phyloP scores from a whole-genome alignment of 2,888 invertebrate genomes.

The Drosophila testacea region DNA sequence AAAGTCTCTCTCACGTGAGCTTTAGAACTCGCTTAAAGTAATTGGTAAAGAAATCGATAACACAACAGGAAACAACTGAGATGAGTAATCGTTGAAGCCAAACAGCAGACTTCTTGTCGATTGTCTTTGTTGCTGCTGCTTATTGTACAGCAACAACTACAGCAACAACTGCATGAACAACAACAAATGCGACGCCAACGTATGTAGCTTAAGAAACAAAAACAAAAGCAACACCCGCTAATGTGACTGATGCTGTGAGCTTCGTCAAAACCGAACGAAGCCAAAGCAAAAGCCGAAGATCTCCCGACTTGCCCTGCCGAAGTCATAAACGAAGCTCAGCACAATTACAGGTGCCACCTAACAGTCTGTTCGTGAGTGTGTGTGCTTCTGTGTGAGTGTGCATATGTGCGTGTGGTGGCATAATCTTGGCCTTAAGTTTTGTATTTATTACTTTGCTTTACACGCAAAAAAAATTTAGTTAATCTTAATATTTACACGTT shows the following conservation, averaged over 20 bases:
- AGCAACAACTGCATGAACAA: constrained; percentile 7
- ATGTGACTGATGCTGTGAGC: constrained; percentile 41
- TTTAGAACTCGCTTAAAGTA: neutral
- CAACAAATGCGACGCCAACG: constrained; percentile 5
- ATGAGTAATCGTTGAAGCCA: constrained; percentile 38
- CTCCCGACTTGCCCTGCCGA: constrained; percentile 34
- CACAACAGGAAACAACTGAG: constrained; percentile 17
- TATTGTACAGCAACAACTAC: constrained; percentile 6
- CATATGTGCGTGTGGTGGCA: constrained; percentile 56
- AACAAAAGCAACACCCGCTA: constrained; percentile 17
- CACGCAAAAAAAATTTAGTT: too few species aligned
- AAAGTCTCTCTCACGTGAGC: neutral
- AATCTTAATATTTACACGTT: too few species aligned
- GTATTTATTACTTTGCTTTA: constrained; percentile 51
- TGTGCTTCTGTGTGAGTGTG: constrained; percentile 1
- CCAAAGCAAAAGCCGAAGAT: constrained; percentile 37
- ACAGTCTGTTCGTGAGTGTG: constrained; percentile 1
- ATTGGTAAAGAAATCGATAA: constrained; percentile 15
- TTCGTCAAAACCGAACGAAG: constrained; percentile 18
- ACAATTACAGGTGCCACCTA: constrained; percentile 56
- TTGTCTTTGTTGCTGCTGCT: constrained; percentile 12
- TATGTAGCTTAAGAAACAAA: constrained; percentile 15
- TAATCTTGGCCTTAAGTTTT: constrained; percentile 79
- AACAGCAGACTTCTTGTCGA: constrained; percentile 57
- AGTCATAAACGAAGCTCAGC: constrained; percentile 39